phyloP scores from a whole-genome alignment of 2,113 vertebrate genomes.

The Semnornis frantzii region DNA sequence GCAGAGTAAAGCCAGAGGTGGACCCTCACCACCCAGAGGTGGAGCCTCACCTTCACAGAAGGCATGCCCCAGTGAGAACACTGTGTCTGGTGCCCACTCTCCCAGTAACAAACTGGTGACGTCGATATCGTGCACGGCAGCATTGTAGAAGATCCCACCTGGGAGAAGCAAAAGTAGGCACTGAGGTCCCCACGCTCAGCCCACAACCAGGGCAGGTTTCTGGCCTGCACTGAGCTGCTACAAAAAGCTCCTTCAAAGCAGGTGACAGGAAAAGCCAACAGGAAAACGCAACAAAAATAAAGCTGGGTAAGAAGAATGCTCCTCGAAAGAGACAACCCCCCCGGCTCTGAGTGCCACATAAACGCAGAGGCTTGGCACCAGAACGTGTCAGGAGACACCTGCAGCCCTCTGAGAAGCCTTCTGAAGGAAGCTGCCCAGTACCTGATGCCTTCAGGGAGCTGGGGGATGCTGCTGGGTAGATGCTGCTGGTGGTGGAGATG shows the following conservation, averaged over 20 bases:
- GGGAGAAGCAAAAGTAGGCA: neutral
- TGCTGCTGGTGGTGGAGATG: neutral
- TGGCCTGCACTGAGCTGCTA: neutral
- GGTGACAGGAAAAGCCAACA: neutral
- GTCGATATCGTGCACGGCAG: conserved; percentile 48
- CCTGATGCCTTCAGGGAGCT: conserved; percentile 33
- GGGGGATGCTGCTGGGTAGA: neutral
- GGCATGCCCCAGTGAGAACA: conserved; percentile 53
- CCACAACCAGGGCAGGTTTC: accelerated
- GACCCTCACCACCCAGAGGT: too few species aligned
- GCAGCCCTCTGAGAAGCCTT: neutral
- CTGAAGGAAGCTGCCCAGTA: neutral
- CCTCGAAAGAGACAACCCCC: neutral
- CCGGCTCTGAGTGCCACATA: accelerated
- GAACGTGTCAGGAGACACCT: accelerated
- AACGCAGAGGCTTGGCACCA: accelerated
- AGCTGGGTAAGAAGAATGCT: neutral
- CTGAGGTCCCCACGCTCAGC: neutral
- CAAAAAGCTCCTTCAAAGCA: neutral
- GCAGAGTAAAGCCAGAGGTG: neutral
- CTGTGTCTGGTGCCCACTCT: conserved; percentile 35
- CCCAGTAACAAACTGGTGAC: conserved; percentile 39
- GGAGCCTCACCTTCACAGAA: conserved; percentile 57
- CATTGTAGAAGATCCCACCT: conserved; percentile 60
- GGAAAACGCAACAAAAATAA: neutral